phyloP scores from a whole-genome alignment of 92 coral and sea anemone species.

The Parazoanthus atlanticus region DNA sequence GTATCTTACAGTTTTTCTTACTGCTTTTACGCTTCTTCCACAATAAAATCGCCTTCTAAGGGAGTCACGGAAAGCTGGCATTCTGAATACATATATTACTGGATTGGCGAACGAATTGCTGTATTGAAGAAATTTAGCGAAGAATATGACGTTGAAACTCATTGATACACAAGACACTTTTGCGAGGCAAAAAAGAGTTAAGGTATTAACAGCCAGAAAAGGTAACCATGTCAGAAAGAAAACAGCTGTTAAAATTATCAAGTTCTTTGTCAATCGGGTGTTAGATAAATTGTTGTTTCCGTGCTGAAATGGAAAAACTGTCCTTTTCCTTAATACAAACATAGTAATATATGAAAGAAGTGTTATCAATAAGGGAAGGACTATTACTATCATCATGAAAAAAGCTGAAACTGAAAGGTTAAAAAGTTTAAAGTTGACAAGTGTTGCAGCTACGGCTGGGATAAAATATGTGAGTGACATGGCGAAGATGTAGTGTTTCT shows the following conservation, averaged over 20 bases:
- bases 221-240: slow-evolving; percentile 2
- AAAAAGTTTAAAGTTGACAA: background rate
- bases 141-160: background rate
- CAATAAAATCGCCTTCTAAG: background rate
- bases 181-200: background rate
- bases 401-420: background rate
- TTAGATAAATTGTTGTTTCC: background rate
- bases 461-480: background rate
- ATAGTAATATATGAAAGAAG: background rate
- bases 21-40: background rate
- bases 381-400: background rate
- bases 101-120: slow-evolving; percentile 2
- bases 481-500: background rate
- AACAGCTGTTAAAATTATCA: background rate
- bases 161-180: background rate
- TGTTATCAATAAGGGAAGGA: background rate
- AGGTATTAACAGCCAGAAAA: background rate
- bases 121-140: background rate
- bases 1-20: no score
- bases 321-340: background rate
- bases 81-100: slow-evolving; percentile 10
- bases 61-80: background rate
- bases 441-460: background rate
- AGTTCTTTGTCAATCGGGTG: background rate
- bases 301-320: background rate